phyloP scores from a whole-genome alignment of 2,797 vertebrate species.

The Dryobates pubescens region DNA sequence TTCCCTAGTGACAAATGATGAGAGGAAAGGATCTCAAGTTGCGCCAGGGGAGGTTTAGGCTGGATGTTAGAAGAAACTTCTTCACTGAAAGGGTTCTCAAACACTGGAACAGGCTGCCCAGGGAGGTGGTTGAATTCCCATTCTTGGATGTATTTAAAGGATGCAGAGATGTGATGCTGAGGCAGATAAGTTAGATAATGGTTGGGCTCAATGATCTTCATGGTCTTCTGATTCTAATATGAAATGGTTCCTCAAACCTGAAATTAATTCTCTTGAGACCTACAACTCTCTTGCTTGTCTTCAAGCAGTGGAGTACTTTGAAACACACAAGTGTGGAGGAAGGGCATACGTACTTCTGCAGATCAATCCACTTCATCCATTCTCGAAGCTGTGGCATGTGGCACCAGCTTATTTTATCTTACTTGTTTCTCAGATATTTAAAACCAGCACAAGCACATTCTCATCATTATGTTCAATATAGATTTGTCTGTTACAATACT shows the following conservation, averaged over 20 bases:
- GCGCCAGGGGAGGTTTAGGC: too few relatives aligned
- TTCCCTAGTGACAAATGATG: too few relatives aligned
- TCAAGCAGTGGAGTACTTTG: background rate
- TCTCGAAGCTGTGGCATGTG: background rate
- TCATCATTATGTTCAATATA: background rate
- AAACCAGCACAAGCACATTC: background rate
- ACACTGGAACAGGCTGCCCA: too few relatives aligned
- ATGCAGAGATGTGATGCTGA: too few relatives aligned
- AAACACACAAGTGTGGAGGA: background rate
- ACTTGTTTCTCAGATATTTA: background rate
- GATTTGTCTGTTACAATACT: background rate
- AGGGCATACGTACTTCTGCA: background rate
- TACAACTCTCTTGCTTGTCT: background rate
- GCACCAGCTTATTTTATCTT: background rate
- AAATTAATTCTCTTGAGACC: background rate
- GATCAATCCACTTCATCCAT: background rate
- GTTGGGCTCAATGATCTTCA: too few relatives aligned
- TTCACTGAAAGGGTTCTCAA: too few relatives aligned
- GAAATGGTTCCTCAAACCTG: background rate
- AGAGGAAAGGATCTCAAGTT: too few relatives aligned
- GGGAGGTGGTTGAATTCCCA: too few relatives aligned
- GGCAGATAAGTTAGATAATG: too few relatives aligned
- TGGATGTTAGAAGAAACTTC: too few relatives aligned
- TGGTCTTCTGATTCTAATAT: background rate
- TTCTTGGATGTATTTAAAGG: too few relatives aligned